Conservation (phyloP, 2,888 invertebrate genomes). For the Toxonevra muliebris region DNA sequence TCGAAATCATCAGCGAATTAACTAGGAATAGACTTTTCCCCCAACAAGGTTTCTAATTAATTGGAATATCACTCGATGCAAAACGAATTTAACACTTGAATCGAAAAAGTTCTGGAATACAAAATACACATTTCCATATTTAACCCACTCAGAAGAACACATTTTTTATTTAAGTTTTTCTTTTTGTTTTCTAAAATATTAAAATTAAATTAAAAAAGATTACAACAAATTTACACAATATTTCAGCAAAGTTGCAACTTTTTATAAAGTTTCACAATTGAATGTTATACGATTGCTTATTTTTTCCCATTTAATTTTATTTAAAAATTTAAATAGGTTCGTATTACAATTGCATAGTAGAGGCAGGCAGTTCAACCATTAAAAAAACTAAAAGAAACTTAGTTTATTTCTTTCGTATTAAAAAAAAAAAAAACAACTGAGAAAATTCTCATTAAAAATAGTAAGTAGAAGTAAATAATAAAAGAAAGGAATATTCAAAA, state of each 20-base stretch:
- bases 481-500: conserved; percentile 12
- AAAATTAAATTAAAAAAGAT: conserved; percentile 18
- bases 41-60: background rate
- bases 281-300: conserved; percentile 32
- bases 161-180: conserved; percentile 50
- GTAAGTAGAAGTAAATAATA: conserved; percentile 14
- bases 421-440: background rate
- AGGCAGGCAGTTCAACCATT: conserved; percentile 45
- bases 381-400: conserved; percentile 23
- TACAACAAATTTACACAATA: conserved; percentile 20
- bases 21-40: too few species aligned
- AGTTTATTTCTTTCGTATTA: background rate
- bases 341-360: conserved; percentile 26
- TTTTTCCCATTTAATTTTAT: too few species aligned
- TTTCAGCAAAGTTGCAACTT: conserved; percentile 33
- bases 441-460: conserved; percentile 4
- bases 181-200: conserved; percentile 50
- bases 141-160: conserved; percentile 61
- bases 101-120: background rate
- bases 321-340: conserved; percentile 13
- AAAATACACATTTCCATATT: conserved; percentile 18
- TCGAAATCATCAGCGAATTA: too few species aligned
- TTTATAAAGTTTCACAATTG: conserved; percentile 35
- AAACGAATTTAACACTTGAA: background rate
- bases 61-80: background rate